Evolutionary conservation across 2,113 vertebrate species (phyloP).

Genomic region (Dasyurus viverrinus): DNA sequence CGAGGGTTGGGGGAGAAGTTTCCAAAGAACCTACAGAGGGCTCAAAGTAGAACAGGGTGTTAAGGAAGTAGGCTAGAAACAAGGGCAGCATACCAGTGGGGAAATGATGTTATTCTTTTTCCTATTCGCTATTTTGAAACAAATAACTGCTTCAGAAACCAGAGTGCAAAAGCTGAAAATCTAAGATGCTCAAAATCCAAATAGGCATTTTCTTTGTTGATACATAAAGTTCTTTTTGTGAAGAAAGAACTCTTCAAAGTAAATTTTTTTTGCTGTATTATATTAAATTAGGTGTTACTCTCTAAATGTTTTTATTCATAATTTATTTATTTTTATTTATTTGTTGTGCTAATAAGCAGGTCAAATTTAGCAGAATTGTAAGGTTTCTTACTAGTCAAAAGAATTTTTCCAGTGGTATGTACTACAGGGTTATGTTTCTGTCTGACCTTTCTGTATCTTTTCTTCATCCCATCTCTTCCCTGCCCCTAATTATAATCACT

Average conservation of each 20-base stretch:
- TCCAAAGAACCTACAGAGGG: slow-evolving; percentile 61
- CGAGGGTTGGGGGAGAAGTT: slow-evolving; percentile 42
- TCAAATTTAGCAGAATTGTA: background rate
- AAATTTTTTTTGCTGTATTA: background rate
- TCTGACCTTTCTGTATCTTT: background rate
- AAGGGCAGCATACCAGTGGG: slow-evolving; percentile 49
- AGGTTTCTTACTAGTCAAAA: background rate
- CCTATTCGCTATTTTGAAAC: slow-evolving; percentile 4
- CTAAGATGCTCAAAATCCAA: background rate
- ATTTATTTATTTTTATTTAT: background rate
- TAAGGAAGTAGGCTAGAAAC: slow-evolving; percentile 73
- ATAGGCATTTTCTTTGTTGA: slow-evolving; percentile 32
- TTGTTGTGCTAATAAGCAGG: background rate
- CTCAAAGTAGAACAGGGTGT: slow-evolving; percentile 74
- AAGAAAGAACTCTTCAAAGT: slow-evolving; percentile 25
- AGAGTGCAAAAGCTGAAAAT: slow-evolving; percentile 24
- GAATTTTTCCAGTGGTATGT: background rate
- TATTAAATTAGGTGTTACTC: slow-evolving; percentile 15
- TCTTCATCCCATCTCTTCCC: background rate
- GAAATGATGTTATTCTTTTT: slow-evolving; percentile 7
- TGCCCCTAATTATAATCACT: background rate
- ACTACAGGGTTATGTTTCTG: background rate
- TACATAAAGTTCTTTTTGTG: slow-evolving; percentile 8
- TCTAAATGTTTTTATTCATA: background rate
- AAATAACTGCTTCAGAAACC: slow-evolving; percentile 56